These are phyloP conservation scores for Hydrophis major DNA, from an alignment of 2,797 vertebrate genomes.

Conservation along the genomic window DNA sequence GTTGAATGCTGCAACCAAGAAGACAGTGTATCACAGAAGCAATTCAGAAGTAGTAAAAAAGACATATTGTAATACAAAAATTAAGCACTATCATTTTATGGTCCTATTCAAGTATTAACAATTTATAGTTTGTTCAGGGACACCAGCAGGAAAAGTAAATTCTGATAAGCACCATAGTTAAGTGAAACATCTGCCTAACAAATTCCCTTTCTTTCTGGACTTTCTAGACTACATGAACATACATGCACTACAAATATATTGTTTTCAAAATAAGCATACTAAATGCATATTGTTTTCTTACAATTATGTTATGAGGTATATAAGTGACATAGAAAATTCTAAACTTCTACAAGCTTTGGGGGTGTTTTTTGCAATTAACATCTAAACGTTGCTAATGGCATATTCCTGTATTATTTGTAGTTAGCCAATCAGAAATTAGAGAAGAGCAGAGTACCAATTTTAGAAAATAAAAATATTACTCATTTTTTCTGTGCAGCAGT, in stretches of 20 bases:
- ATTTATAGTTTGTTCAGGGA: not conserved
- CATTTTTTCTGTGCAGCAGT: not conserved
- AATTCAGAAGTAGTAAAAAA: not conserved
- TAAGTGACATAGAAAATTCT: not conserved
- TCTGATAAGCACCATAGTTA: not conserved
- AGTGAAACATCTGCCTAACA: not conserved
- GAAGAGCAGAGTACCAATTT: not conserved
- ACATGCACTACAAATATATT: not conserved
- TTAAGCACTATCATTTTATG: not conserved
- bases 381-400: not conserved
- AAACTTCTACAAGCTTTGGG: not conserved
- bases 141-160: not conserved
- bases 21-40: slow-evolving; percentile 31
- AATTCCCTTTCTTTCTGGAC: not conserved
- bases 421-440: not conserved
- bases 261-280: not conserved
- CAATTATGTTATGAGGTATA: not conserved
- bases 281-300: not conserved
- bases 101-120: not conserved
- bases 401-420: not conserved
- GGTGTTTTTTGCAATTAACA: not conserved
- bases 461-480: not conserved
- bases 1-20: slow-evolving; percentile 77
- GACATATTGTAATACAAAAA: not conserved
- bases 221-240: not conserved